phyloP scores from a whole-genome alignment of 2,888 invertebrate species.

The Nasonovia ribisnigri region DNA sequence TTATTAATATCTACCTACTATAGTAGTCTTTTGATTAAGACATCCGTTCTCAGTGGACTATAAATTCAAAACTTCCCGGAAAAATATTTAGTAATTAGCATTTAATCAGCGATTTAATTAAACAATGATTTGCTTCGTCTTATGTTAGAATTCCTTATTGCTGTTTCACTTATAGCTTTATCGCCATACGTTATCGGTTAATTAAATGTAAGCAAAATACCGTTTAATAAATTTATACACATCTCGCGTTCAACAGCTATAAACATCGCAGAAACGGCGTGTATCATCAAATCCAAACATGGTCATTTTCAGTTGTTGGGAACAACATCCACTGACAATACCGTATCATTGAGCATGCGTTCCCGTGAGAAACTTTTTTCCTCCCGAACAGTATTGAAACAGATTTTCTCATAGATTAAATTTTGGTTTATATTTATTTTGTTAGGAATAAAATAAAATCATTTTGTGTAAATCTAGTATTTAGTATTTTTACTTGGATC shows the following conservation, averaged over 20 bases:
- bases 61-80: not conserved
- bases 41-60: not conserved
- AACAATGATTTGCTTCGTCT: not conserved
- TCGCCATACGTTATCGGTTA: not conserved
- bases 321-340: constrained; percentile 11
- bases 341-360: not conserved
- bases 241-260: not conserved
- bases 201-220: not conserved
- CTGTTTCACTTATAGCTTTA: not conserved
- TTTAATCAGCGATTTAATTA: not conserved
- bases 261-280: not conserved
- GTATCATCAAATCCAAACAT: constrained; percentile 15
- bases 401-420: constrained; percentile 8
- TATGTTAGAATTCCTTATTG: not conserved
- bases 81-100: not conserved
- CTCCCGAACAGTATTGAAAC: not conserved
- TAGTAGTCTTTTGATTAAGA: not conserved
- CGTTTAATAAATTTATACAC: not conserved
- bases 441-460: not conserved
- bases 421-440: not conserved
- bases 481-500: not conserved
- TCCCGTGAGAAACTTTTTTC: constrained; percentile 36
- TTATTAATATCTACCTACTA: not conserved
- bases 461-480: not conserved
- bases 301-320: constrained; percentile 12